phyloP scores from a whole-genome alignment of 2,113 vertebrate species.

The Eulemur rufifrons region DNA sequence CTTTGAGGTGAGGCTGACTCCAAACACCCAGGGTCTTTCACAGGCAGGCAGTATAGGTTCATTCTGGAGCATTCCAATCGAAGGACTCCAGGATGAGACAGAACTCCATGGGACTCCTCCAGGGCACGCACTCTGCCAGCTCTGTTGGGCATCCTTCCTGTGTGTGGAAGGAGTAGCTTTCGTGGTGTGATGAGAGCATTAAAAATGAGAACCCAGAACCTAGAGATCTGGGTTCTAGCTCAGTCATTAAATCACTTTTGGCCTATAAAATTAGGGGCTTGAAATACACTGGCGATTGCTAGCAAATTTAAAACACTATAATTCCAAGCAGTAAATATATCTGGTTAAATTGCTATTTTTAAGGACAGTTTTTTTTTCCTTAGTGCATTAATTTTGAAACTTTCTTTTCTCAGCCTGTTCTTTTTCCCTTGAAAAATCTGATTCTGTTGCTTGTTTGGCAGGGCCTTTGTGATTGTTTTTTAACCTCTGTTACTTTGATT shows the following conservation, averaged over 20 bases:
- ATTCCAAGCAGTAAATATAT: neutral
- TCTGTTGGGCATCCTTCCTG: neutral
- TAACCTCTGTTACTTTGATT: neutral
- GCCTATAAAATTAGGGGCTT: neutral
- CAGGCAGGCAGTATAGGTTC: neutral
- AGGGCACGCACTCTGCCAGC: neutral
- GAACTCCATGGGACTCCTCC: neutral
- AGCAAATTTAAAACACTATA: neutral
- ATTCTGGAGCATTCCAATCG: rapidly evolving
- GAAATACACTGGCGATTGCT: neutral
- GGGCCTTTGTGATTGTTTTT: neutral
- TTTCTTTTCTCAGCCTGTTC: slow-evolving; percentile 1
- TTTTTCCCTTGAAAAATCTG: neutral
- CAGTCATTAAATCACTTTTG: neutral
- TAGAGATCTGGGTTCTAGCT: neutral
- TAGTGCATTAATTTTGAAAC: neutral
- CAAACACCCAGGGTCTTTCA: neutral
- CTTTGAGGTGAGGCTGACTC: neutral
- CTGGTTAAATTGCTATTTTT: neutral
- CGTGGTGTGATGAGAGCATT: neutral
- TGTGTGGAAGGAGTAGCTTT: neutral
- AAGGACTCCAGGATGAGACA: neutral
- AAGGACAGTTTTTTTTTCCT: neutral
- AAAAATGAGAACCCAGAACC: neutral
- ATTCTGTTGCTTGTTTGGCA: neutral